Percentiles rank a stretch among this genome's conserved stretches.
phyloP scores from a whole-genome alignment of 2,888 invertebrate species.

The Chironomus tentans region DNA sequence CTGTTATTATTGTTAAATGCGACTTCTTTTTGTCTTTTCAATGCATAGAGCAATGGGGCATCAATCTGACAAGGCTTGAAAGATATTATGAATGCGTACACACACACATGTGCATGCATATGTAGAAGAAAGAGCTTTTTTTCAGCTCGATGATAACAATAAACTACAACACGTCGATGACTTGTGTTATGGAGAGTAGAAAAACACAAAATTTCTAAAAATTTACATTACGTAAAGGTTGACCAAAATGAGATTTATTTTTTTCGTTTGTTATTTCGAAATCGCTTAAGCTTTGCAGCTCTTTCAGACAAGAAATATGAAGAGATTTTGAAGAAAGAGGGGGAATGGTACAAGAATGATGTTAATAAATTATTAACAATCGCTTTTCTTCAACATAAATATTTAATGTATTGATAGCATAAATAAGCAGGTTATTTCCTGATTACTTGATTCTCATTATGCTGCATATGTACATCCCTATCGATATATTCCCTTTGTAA shows the following conservation, averaged over 20 bases:
- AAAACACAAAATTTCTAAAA: slow-evolving; percentile 23
- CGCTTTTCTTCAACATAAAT: background rate
- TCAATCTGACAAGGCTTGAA: background rate
- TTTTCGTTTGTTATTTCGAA: slow-evolving; percentile 7
- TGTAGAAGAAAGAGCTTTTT: background rate
- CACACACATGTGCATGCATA: background rate
- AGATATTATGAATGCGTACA: background rate
- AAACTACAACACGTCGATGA: no score
- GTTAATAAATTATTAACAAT: background rate
- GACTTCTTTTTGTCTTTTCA: no score
- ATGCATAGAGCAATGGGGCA: background rate
- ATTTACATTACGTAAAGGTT: slow-evolving; percentile 27
- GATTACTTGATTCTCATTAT: background rate
- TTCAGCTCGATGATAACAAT: background rate
- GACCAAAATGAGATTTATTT: slow-evolving; percentile 26
- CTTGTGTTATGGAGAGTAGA: no score
- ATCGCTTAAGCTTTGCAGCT: slow-evolving; percentile 1
- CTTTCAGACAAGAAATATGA: background rate
- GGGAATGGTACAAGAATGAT: background rate
- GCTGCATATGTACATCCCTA: no score
- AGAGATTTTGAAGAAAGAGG: background rate
- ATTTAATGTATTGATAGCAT: background rate
- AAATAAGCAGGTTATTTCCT: background rate
- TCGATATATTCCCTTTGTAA: no score
- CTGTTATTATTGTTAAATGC: no score